phyloP scores from a whole-genome alignment of 35 echinoderm and acorn worm genomes.

The Eucidaris tribuloides region DNA sequence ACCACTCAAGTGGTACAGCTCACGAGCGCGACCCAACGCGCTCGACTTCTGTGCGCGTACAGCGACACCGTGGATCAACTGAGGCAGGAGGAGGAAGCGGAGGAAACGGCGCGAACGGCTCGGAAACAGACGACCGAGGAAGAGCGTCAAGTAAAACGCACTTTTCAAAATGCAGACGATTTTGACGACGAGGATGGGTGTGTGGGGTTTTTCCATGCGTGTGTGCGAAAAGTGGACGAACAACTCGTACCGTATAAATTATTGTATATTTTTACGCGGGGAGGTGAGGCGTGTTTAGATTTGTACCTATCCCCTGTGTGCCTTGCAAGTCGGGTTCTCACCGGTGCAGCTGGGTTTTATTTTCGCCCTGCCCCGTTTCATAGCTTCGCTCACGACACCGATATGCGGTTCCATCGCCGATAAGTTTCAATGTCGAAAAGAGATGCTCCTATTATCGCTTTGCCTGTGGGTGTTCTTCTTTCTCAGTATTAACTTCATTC shows the following conservation, averaged over 20 bases:
- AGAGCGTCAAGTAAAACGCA: background rate
- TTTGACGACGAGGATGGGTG: background rate
- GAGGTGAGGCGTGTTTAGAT: conserved; percentile 24
- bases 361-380: background rate
- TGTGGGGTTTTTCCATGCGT: background rate
- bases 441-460: conserved; percentile 3
- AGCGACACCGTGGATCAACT: background rate
- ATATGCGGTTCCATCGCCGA: conserved; percentile 30
- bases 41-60: background rate
- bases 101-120: background rate
- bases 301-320: conserved; percentile 11
- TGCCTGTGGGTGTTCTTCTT: conserved; percentile 28
- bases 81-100: background rate
- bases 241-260: conserved; percentile 34
- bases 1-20: too few relatives aligned
- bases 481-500: conserved; percentile 15
- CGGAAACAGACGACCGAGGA: background rate
- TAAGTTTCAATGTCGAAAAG: conserved; percentile 39
- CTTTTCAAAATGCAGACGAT: background rate
- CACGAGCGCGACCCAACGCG: too few relatives aligned
- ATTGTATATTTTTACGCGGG: conserved; percentile 45
- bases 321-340: conserved; percentile 1
- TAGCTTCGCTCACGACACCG: conserved; percentile 19
- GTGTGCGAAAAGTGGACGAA: conserved; percentile 6
- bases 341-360: conserved; percentile 34